A percentile compares a stretch with the other conserved stretches of the same genome.
These are phyloP conservation scores for Thumatha senex DNA, from an alignment of 2,888 invertebrate species.

Conservation along the genomic window DNA sequence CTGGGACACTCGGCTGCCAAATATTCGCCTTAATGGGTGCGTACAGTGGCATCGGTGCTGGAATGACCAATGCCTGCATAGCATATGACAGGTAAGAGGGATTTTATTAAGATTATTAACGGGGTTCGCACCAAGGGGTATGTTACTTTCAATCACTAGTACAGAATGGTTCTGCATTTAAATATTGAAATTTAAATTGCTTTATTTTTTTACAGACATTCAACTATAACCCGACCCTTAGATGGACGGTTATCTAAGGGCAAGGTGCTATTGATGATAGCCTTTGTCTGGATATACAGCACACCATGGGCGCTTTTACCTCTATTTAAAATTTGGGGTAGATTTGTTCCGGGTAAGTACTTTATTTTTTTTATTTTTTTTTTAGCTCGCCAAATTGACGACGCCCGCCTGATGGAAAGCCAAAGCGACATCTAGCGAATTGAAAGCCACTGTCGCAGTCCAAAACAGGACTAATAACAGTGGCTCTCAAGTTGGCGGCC, in stretches of 20 bases:
- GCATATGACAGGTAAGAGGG: slow-evolving; percentile 89
- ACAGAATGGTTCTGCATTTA: background rate
- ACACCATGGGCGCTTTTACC: slow-evolving; percentile 93
- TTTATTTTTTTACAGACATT: slow-evolving; percentile 62
- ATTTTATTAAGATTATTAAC: background rate
- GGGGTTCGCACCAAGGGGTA: too few species aligned
- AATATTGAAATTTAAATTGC: background rate
- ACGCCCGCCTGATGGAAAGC: too few species aligned
- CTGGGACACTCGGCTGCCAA: slow-evolving; percentile 89
- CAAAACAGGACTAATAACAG: too few species aligned
- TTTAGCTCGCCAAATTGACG: too few species aligned
- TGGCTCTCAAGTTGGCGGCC: too few species aligned
- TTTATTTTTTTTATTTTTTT: too few species aligned
- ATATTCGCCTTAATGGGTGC: slow-evolving; percentile 90
- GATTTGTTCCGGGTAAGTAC: slow-evolving; percentile 89
- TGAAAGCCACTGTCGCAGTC: too few species aligned
- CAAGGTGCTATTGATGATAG: slow-evolving; percentile 90
- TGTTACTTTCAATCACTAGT: too few species aligned
- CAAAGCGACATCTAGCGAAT: too few species aligned
- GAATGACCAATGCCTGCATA: slow-evolving; percentile 92
- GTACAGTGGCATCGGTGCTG: slow-evolving; percentile 90
- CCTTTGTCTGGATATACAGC: slow-evolving; percentile 89
- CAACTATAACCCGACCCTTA: slow-evolving; percentile 90
- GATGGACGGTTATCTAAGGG: slow-evolving; percentile 91
- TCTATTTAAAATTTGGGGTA: slow-evolving; percentile 92